Conservation (phyloP, 2,113 vertebrate species). For the Pluvialis apricaria region DNA sequence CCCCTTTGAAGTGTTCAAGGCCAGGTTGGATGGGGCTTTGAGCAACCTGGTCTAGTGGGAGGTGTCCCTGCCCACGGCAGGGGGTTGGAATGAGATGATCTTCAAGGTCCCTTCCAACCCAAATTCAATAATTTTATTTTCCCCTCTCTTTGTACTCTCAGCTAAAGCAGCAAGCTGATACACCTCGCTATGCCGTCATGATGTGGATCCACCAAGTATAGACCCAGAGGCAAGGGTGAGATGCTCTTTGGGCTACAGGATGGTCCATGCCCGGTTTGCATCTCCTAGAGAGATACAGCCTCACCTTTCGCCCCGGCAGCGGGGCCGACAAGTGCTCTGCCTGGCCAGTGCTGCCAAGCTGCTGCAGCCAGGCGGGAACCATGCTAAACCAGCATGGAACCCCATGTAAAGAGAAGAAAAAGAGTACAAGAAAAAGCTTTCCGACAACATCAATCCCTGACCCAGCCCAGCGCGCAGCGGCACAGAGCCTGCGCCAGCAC, state of each 20-base stretch:
- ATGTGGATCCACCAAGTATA: rapidly evolving
- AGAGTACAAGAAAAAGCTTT: background rate
- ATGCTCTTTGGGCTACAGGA: background rate
- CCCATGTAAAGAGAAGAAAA: background rate
- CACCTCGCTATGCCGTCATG: background rate
- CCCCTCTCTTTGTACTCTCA: background rate
- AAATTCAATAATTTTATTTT: background rate
- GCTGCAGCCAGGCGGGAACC: background rate
- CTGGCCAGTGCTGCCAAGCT: background rate
- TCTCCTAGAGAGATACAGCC: background rate
- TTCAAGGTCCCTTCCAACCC: background rate
- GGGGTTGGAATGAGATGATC: background rate
- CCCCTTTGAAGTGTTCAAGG: background rate
- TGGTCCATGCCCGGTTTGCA: background rate
- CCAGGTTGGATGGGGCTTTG: background rate
- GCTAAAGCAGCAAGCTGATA: background rate
- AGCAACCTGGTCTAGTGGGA: background rate
- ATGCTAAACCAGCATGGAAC: background rate
- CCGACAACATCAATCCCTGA: rapidly evolving
- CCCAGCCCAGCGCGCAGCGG: background rate
- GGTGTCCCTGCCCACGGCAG: background rate
- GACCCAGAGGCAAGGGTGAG: background rate
- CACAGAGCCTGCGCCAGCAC: background rate
- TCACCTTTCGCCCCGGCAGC: background rate
- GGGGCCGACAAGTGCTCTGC: background rate